Conservation (phyloP, 2,888 invertebrate species). For the Phorcus lineatus region DNA sequence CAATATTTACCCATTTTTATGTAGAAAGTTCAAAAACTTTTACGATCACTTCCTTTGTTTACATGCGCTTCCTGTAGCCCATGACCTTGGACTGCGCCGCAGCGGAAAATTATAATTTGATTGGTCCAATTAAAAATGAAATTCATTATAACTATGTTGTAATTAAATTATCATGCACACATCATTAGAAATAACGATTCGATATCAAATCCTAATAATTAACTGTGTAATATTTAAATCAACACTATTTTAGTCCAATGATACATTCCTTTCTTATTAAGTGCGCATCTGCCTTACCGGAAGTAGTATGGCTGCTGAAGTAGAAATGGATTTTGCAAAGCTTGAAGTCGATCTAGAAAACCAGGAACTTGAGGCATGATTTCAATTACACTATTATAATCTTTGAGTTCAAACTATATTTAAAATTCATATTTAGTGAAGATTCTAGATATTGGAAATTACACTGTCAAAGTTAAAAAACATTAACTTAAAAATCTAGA, state of each 20-base stretch:
- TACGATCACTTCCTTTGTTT: slow-evolving; percentile 43
- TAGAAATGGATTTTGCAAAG: slow-evolving; percentile 37
- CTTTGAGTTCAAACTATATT: not conserved
- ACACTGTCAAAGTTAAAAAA: too few species aligned
- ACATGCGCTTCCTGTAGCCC: slow-evolving; percentile 53
- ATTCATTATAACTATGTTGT: not conserved
- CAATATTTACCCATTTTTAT: slow-evolving; percentile 8
- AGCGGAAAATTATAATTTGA: not conserved
- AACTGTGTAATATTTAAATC: not conserved
- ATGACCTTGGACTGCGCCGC: slow-evolving; percentile 25
- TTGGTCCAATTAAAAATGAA: not conserved
- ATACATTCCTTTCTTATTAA: not conserved
- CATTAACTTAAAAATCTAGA: too few species aligned
- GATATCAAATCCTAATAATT: not conserved
- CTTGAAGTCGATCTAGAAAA: slow-evolving; percentile 49
- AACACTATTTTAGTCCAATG: not conserved
- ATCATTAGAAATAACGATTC: not conserved
- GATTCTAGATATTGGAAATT: too few species aligned
- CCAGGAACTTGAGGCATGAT: slow-evolving; percentile 54
- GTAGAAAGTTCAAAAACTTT: slow-evolving; percentile 13
- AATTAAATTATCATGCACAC: not conserved
- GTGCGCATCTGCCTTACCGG: not conserved
- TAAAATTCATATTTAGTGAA: not conserved
- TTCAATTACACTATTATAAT: too few species aligned
- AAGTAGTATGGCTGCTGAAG: slow-evolving; percentile 39